These are phyloP conservation scores for Rhagonycha lutea DNA, from an alignment of 2,888 invertebrate genomes.

Conservation along the genomic window DNA sequence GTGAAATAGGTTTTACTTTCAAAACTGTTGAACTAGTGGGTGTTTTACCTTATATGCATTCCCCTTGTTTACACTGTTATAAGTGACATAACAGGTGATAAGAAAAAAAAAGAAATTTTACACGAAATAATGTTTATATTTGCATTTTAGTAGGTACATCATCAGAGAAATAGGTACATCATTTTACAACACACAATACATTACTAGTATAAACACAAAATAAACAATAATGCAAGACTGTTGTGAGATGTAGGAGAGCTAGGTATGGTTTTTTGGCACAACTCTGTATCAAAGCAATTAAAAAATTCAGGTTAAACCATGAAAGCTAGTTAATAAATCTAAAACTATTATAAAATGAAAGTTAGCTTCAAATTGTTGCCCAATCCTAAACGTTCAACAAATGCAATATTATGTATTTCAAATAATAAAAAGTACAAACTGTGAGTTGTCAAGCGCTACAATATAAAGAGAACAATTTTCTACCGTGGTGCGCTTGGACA, in stretches of 20 bases:
- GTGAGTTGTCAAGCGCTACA: slow-evolving; percentile 16
- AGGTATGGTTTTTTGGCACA: slow-evolving; percentile 50
- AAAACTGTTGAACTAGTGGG: too few relatives aligned
- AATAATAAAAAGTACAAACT: not conserved
- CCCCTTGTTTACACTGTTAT: too few relatives aligned
- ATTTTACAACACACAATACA: slow-evolving; percentile 52
- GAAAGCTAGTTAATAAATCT: not conserved
- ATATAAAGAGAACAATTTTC: slow-evolving; percentile 21
- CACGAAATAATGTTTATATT: slow-evolving; percentile 29
- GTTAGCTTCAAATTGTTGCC: not conserved
- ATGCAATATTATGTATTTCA: not conserved
- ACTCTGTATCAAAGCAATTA: slow-evolving; percentile 41
- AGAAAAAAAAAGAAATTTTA: slow-evolving; percentile 1
- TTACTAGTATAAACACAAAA: slow-evolving; percentile 54
- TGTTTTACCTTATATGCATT: too few relatives aligned
- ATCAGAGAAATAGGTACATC: slow-evolving; percentile 55
- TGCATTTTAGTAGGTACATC: slow-evolving; percentile 29
- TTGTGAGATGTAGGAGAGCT: slow-evolving; percentile 27
- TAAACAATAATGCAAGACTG: slow-evolving; percentile 47
- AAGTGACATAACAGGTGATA: too few relatives aligned
- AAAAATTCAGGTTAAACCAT: slow-evolving; percentile 1
- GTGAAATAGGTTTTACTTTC: too few relatives aligned
- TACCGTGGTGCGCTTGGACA: slow-evolving; percentile 20
- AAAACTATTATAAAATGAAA: not conserved
- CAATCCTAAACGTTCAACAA: not conserved